These are phyloP conservation scores for Dendropsophus ebraccatus DNA, from an alignment of 2,113 vertebrate species.

Conservation along the genomic window DNA sequence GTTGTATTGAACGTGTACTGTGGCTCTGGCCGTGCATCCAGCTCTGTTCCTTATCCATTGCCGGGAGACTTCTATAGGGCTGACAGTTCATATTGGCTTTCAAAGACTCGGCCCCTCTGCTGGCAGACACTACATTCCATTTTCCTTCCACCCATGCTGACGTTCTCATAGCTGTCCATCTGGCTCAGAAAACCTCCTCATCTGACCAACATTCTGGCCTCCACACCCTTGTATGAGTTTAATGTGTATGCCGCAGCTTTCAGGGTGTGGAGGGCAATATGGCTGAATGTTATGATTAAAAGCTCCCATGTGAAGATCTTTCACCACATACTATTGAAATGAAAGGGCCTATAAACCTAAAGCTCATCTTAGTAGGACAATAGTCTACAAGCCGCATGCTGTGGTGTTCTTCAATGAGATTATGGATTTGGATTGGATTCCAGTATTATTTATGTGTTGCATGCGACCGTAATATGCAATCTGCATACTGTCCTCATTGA, in stretches of 20 bases:
- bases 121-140: neutral
- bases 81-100: neutral
- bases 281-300: neutral
- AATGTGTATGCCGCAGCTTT: neutral
- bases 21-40: no score
- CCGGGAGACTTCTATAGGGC: no score
- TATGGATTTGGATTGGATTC: no score
- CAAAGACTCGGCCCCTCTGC: neutral
- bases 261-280: neutral
- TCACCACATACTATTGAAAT: no score
- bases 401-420: no score
- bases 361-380: neutral
- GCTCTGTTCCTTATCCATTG: no score
- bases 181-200: neutral
- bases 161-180: neutral
- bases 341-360: no score
- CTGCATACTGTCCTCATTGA: no score
- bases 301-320: neutral
- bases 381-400: no score
- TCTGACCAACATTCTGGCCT: neutral
- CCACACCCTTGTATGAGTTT: neutral
- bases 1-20: no score
- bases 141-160: neutral
- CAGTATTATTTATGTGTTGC: no score
- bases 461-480: no score